Conservation (phyloP, 2,113 vertebrate species). For the Pelusios castaneus region DNA sequence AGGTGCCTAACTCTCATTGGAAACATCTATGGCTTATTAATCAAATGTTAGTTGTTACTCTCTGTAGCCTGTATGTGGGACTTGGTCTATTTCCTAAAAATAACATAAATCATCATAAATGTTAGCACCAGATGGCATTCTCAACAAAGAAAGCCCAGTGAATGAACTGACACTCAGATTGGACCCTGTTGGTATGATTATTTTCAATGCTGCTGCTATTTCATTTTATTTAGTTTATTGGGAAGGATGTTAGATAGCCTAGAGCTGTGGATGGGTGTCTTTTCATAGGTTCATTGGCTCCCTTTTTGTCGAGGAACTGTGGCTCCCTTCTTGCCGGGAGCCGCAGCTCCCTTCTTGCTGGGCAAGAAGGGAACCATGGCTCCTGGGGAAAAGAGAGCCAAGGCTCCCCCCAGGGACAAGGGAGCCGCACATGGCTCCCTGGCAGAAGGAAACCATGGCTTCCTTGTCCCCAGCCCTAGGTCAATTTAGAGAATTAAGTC, state of each 20-base stretch:
- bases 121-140: neutral
- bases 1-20: neutral
- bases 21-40: neutral
- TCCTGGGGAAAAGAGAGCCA: too few relatives aligned
- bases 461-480: too few relatives aligned
- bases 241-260: neutral
- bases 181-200: neutral
- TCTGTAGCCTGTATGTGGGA: neutral
- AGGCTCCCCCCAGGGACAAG: too few relatives aligned
- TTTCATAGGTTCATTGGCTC: neutral
- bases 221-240: neutral
- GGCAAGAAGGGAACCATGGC: too few relatives aligned
- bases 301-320: too few relatives aligned
- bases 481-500: too few relatives aligned
- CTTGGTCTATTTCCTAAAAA: neutral
- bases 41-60: neutral
- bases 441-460: too few relatives aligned
- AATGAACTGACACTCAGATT: neutral
- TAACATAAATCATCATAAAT: neutral
- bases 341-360: too few relatives aligned
- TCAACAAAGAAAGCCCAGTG: neutral
- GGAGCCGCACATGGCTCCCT: too few relatives aligned
- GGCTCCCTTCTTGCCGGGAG: too few relatives aligned
- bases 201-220: neutral
- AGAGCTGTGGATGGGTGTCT: neutral